Evolutionary conservation across 64 coral and sea anemone genomes (phyloP), one percentile per base, ranked within the genome.

Genomic region (Actinia equina): DNA sequence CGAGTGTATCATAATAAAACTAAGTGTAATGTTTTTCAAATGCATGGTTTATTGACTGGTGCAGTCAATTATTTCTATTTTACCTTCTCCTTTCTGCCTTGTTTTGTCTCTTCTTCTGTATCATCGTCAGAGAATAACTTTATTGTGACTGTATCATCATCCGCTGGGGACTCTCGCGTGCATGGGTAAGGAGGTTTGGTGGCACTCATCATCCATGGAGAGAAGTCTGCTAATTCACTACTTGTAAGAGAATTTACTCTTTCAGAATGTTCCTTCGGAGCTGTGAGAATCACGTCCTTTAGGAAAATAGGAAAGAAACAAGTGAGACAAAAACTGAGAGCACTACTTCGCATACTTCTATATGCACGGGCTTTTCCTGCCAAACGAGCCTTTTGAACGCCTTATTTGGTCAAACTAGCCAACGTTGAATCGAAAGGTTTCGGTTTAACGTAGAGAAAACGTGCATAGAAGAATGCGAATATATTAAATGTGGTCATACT

Each of bases 111-210:
- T 41, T 74, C 10, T 74, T 25, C 7, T n/a, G 37, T 79, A 81
- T 81, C 27, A 81, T 81, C 78, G 19, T 81, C 49, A 7, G 78
- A 81, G 78, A 81, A 81, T 20, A 81, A 23, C 49, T 52, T 81
- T 15, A 81, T 3, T 81, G 78, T 19, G 17, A 81, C 45, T 4
- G 78, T 17, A 49, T 4, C 17, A 49, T 25, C 17, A 7, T 81
- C 78, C 17, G 52, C 17, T 20, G 78, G 42, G 4, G 78, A 52
- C 13, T 74, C 22, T 30, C 12, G 69, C 69, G 12, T 74, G 26
- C 26, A 13, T 27, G 25, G 25, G 18, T 22, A 65, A 65, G 12
- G 3, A 30, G 69, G 25, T 15, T 81, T 20, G 22, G 13, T 81
- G 52, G 78, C 45, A 52, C 45, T 49, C 7, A 9, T 25, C 78